These are phyloP conservation scores for Macropis europaea DNA, from an alignment of 2,888 invertebrate species.

Conservation along the genomic window DNA sequence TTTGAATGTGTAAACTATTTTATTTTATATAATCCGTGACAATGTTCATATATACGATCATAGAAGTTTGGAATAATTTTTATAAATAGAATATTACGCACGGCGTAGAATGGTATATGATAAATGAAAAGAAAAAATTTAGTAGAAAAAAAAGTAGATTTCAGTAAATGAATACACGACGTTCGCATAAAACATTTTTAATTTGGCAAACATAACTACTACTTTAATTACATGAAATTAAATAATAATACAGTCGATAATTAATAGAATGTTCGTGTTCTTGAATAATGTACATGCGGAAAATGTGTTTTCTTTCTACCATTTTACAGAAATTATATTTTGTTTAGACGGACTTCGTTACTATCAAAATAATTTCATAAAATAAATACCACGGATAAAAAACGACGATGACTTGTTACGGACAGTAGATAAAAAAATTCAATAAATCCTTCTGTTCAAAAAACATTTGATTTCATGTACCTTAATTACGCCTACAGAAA, in stretches of 20 bases:
- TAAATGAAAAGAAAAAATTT: neutral
- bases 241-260: conserved; percentile 2
- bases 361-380: conserved; percentile 1
- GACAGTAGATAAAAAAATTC: conserved; percentile 1
- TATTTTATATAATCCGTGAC: conserved; percentile 13
- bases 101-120: neutral
- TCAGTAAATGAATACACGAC: neutral
- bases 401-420: neutral
- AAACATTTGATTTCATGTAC: neutral
- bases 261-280: neutral
- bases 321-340: neutral
- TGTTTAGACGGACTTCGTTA: neutral
- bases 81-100: neutral
- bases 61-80: neutral
- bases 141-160: neutral
- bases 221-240: conserved; percentile 3
- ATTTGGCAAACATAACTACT: conserved; percentile 8
- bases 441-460: neutral
- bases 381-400: neutral
- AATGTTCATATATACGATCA: neutral
- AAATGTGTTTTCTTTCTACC: neutral
- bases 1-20: neutral
- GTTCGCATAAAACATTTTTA: too few relatives aligned
- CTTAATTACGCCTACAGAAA: conserved; percentile 33
- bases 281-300: neutral